A percentile compares a stretch with the other conserved stretches of the same genome.
Evolutionary conservation across 2,888 invertebrate genomes (phyloP).

Genomic region (Hetaerina titia): DNA sequence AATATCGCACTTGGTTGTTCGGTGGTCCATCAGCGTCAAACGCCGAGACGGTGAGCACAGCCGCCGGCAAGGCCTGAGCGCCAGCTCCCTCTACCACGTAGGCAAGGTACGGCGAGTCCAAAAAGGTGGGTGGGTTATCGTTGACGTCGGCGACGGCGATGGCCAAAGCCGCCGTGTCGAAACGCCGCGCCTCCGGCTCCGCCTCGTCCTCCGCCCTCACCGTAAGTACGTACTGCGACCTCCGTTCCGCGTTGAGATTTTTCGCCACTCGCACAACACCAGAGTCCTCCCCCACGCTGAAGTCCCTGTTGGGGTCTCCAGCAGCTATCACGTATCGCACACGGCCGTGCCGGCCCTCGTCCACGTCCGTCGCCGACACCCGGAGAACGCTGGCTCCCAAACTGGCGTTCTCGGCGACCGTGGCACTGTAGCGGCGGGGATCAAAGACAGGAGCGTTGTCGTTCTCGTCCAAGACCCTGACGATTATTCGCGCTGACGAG

Average conservation of each 20-base stretch:
- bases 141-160: constrained; percentile 94
- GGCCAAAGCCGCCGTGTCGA: constrained; percentile 87
- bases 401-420: constrained; percentile 95
- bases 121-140: constrained; percentile 95
- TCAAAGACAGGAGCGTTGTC: constrained; percentile 94
- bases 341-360: constrained; percentile 93
- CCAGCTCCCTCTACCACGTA: constrained; percentile 96
- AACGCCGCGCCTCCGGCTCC: constrained; percentile 79
- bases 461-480: constrained; percentile 91
- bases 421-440: constrained; percentile 93
- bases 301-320: constrained; percentile 94
- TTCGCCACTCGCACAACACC: constrained; percentile 95
- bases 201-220: constrained; percentile 94
- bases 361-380: constrained; percentile 93
- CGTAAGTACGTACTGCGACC: constrained; percentile 89
- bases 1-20: constrained; percentile 94
- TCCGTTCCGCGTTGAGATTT: constrained; percentile 95
- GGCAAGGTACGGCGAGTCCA: constrained; percentile 96
- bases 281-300: constrained; percentile 94
- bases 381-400: constrained; percentile 94
- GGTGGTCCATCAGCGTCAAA: constrained; percentile 95
- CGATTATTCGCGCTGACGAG: constrained; percentile 84
- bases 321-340: constrained; percentile 93
- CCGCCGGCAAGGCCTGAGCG: constrained; percentile 84
- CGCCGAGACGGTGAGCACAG: constrained; percentile 86